Percentiles rank a stretch among this genome's conserved stretches.
Evolutionary conservation across 1,140 invertebrate species (phyloP).

Genomic region (Littorina saxatilis): DNA sequence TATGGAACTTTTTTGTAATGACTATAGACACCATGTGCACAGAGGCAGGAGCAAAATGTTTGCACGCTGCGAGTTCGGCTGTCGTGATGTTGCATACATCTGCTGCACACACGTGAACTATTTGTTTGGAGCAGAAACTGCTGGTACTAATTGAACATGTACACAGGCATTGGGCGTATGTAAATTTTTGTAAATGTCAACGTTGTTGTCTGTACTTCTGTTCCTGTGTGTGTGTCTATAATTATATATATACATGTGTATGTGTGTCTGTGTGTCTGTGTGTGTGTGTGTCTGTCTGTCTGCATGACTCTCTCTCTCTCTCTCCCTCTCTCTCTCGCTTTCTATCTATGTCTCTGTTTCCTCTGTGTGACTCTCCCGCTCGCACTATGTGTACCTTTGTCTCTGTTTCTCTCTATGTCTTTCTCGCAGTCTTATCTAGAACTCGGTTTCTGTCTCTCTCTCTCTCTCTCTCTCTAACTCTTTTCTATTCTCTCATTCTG

Average conservation of each 20-base stretch:
- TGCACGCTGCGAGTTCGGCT: too few relatives aligned
- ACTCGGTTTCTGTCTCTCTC: not conserved
- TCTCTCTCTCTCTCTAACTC: too few relatives aligned
- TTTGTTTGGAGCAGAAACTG: too few relatives aligned
- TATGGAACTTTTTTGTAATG: too few relatives aligned
- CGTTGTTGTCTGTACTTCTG: not conserved
- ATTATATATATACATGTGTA: not conserved
- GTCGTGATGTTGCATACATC: too few relatives aligned
- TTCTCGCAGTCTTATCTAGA: not conserved
- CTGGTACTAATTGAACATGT: not conserved
- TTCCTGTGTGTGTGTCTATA: not conserved
- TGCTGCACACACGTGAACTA: too few relatives aligned
- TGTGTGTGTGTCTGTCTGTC: not conserved
- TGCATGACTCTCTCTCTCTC: conserved; percentile 5
- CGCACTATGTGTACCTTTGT: not conserved
- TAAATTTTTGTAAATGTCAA: not conserved
- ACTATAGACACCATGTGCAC: too few relatives aligned
- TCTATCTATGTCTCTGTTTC: not conserved
- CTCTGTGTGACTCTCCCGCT: not conserved
- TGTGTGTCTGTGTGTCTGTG: not conserved
- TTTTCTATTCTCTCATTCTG: not conserved
- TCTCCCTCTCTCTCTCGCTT: conserved; percentile 6
- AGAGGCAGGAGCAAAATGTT: too few relatives aligned
- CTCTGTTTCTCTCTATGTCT: not conserved
- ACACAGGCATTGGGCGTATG: not conserved